Evolutionary conservation across 2,888 invertebrate genomes (phyloP), one percentile per base, ranked within the genome.

Genomic region (Eupithecia subumbrata): DNA sequence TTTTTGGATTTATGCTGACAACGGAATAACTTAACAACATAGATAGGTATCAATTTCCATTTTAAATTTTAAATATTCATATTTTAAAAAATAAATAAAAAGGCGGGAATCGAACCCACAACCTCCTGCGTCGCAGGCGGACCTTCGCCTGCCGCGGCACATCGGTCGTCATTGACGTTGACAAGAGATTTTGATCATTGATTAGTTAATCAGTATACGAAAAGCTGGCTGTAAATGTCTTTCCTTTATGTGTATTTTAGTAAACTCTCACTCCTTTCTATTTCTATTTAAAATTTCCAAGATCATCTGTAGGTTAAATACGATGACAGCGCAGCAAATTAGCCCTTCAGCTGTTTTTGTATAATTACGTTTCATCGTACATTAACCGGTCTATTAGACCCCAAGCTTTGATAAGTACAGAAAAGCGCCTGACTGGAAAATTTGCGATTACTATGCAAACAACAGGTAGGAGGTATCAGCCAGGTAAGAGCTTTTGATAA

Each of bases 371-470:
- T 67, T 37, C 67, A 34, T 40, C 5, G n/a, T 14, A 40, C 43
- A 68, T 68, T 68, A 40, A 68, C 43, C 25, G 68, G 68, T 68
- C 43, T 22, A 68, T 22, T 68, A 68, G 16, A 12, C 14, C 40
- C 60, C 73, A 40, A 70, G 64, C 70, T 70, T 72, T n/a, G 64
- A 43, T 56, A 75, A 60, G 45, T 66, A 73, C 56, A 40, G 45
- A 18, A 68, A 25, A 25, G 45, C 48, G 66, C 16, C 45, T 73
- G 25, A 22, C 72, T 72, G 68, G 77, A 78, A 80, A 81, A 77
- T 80, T 75, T 69, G 43, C 66, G 60, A 73, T 80, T 78, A 79
- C 66, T 77, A 79, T 80, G 78, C 75, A 78, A 80, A 78, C 76
- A 74, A 73, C 71, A 73, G 67, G 74, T 73, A 72, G 45, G 73